A percentile compares a stretch with the other conserved stretches of the same genome.
phyloP scores from a whole-genome alignment of 2,797 vertebrate species.

The Pampus argenteus region DNA sequence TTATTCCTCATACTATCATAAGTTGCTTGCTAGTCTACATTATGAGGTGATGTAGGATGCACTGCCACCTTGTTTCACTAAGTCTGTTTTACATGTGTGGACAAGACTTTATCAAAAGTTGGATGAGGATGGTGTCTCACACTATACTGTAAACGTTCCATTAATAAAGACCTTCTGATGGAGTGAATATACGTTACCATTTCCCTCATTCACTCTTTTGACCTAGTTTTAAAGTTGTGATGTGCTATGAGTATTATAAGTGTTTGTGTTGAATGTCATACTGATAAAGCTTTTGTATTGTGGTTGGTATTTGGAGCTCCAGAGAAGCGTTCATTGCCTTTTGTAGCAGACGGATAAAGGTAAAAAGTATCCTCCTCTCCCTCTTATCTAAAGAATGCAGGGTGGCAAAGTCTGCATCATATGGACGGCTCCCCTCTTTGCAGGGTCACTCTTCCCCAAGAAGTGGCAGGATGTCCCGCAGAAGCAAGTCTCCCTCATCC shows the following conservation, averaged over 20 bases:
- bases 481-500: slow-evolving; percentile 97
- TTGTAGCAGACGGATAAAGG: neutral
- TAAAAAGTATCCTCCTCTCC: neutral
- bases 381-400: slow-evolving; percentile 90
- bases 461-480: slow-evolving; percentile 90
- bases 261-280: neutral
- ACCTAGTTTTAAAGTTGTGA: slow-evolving; percentile 14
- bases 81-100: neutral
- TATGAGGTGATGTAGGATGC: neutral
- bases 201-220: neutral
- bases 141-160: neutral
- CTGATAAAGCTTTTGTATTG: neutral
- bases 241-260: neutral
- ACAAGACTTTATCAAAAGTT: neutral
- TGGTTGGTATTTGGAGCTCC: neutral
- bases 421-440: slow-evolving; percentile 92
- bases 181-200: neutral
- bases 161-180: neutral
- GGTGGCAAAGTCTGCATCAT: slow-evolving; percentile 95
- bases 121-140: neutral
- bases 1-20: neutral
- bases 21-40: neutral
- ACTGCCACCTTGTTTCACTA: neutral
- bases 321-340: neutral
- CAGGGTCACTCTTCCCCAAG: slow-evolving; percentile 90